These are phyloP conservation scores for Himalopsyche kuldschensis DNA, from an alignment of 2,888 invertebrate species.

Conservation along the genomic window DNA sequence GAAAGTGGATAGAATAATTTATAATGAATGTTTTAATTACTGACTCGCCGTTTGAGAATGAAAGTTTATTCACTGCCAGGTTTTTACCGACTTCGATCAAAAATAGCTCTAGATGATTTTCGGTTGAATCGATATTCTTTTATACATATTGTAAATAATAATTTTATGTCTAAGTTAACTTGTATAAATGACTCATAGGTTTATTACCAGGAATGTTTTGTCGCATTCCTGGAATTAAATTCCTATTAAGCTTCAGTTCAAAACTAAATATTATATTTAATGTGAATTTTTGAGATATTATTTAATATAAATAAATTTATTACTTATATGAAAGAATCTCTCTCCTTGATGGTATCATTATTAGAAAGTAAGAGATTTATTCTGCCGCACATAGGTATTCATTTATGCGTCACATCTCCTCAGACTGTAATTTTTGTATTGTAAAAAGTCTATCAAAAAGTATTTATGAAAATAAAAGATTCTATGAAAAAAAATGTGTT, in stretches of 20 bases:
- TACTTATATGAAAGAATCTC: slow-evolving; percentile 23
- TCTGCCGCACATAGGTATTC: slow-evolving; percentile 29
- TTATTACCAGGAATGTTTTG: neutral
- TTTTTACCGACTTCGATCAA: slow-evolving; percentile 15
- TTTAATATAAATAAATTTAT: slow-evolving; percentile 6
- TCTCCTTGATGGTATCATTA: slow-evolving; percentile 4
- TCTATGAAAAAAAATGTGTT: slow-evolving; percentile 19
- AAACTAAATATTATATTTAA: slow-evolving; percentile 15
- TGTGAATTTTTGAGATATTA: neutral
- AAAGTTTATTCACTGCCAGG: neutral
- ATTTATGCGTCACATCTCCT: slow-evolving; percentile 26
- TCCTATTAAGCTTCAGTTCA: slow-evolving; percentile 17
- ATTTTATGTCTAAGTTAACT: slow-evolving; percentile 2
- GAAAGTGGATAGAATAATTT: slow-evolving; percentile 10
- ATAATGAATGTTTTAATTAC: slow-evolving; percentile 21
- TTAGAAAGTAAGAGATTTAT: slow-evolving; percentile 29
- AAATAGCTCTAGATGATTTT: slow-evolving; percentile 5
- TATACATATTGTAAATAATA: slow-evolving; percentile 8
- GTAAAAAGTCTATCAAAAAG: slow-evolving; percentile 32
- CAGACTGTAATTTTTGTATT: slow-evolving; percentile 33
- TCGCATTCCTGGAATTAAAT: neutral
- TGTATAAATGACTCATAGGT: slow-evolving; percentile 3
- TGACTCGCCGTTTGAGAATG: slow-evolving; percentile 6
- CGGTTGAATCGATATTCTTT: slow-evolving; percentile 23
- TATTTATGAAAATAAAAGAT: slow-evolving; percentile 38